Conservation (phyloP, 2,888 invertebrate genomes). For the Drosophila pseudotakahashii region DNA sequence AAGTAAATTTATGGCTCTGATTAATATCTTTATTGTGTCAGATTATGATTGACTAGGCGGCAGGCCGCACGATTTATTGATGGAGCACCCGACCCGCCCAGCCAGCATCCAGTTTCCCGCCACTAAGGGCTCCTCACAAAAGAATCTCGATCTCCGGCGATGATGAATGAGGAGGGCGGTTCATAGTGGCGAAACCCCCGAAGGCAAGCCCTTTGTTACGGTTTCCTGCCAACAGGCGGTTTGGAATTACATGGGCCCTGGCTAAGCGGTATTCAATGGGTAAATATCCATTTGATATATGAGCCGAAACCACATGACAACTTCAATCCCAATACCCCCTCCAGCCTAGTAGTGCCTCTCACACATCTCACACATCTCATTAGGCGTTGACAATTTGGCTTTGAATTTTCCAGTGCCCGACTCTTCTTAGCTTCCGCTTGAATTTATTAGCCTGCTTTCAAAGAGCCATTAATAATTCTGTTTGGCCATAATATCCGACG, state of each 20-base stretch:
- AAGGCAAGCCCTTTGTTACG: constrained; percentile 12
- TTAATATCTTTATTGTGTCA: constrained; percentile 51
- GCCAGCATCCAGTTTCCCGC: constrained; percentile 2
- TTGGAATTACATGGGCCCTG: constrained; percentile 12
- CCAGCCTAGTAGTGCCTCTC: not conserved
- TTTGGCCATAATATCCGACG: constrained; percentile 8
- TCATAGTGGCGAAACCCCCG: constrained; percentile 1
- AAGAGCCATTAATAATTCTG: constrained; percentile 23
- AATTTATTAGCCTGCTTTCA: constrained; percentile 29
- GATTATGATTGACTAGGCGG: constrained; percentile 63
- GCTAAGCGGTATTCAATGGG: constrained; percentile 30
- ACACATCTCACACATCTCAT: constrained; percentile 1
- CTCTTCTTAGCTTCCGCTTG: constrained; percentile 4
- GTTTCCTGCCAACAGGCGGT: constrained; percentile 17
- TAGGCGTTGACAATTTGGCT: constrained; percentile 6
- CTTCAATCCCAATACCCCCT: not conserved
- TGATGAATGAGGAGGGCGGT: constrained; percentile 36
- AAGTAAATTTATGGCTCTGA: constrained; percentile 49
- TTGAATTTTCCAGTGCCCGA: constrained; percentile 19
- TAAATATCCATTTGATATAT: constrained; percentile 45
- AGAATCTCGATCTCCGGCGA: constrained; percentile 5
- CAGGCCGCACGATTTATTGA: constrained; percentile 48
- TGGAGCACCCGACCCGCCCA: constrained; percentile 15
- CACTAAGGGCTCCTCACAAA: constrained; percentile 17
- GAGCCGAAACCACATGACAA: constrained; percentile 17